Evolutionary conservation across 2,113 vertebrate species (phyloP), one percentile per base, ranked within the genome.

Genomic region (Ovibos moschatus): DNA sequence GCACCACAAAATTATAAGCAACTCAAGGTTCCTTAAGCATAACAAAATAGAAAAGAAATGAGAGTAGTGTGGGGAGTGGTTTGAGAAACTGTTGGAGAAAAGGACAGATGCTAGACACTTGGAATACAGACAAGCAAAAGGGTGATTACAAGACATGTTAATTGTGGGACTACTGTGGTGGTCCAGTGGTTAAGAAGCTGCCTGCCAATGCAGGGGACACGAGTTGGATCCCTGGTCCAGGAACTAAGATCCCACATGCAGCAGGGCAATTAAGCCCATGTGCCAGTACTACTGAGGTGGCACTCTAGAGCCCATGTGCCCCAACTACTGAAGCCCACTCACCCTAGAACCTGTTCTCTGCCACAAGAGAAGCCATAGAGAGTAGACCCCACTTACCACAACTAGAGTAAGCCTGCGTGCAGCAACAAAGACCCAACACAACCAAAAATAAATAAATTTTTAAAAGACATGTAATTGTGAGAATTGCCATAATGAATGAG

Each of bases 21-120:
- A 78, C 28, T 82, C 30, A 50, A 81, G n/a, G 5, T 67, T 82
- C 47, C 43, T 88, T 76, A 47, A 87, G 36, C 90, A 71, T 13
- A 97, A 95, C 89, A 97, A 62, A 92, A 50, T 4, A 89, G 43
- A 82, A 89, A 95, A 94, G 19, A 51, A 78, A 55, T 55, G 53
- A 82, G 12, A 83, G n/a, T 16, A 51, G 2, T 55, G 5, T 53
- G 16, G 27, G 43, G 8, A 90, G 40, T 51, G 40, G 17, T 60
- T 90, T 96, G 47, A 93, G 76, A 94, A 95, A 74, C 19, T 82
- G 7, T 50, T 85, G 67, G 62, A 93, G 57, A 50, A 94, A 83
- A 76, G 40, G 45, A 4, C 83, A 92, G 84, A 45, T 95, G 28
- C 5, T 45, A 96, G 30, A 55, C 15, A 30, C 23, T 71, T 97